Base-by-base conservation (phyloP, 2,113 vertebrate genomes). In the Trochalopteron elliotii region DNA sequence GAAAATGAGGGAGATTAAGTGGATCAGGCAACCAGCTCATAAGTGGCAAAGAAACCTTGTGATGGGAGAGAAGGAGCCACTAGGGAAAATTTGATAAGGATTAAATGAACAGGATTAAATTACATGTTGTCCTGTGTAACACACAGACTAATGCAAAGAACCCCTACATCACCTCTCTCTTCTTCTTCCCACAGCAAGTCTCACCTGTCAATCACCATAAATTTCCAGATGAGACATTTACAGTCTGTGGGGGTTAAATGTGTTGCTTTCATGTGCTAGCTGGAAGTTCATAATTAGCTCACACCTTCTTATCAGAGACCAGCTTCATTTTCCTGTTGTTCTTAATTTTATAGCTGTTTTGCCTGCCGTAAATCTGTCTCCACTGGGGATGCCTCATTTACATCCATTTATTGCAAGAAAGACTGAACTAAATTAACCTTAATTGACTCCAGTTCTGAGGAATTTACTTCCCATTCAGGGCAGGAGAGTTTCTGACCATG, bases 301-400 rank as follows among this genome's bases (percentile, higher is more conserved):
- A 94, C 96, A 96, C 92, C 92, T 94, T 92, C 94, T 97, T 96
- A 96, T 96, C 96, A 84, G 92, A 53, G 37, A 82, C 80, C 42
- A 25, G 83, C 69, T 97, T 59, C 3, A 20, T 96, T 93, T 96
- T 96, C 94, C 92, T 93, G 93, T 95, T 97, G 77, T 87, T 96
- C 83, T 90, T 96, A 81, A 71, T 93, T 97, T 96, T 94, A 96
- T 84, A 72, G 90, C 72, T 64, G 75, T 65, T 96, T 94, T 87
- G 53, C 80, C 69, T 75, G 93, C 69, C 35, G 30, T 96, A 97
- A 96, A 96, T 89, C 94, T 96, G 86, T 93, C 92, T 96, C 77
- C 88, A 65, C 88, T 42, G 44, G 69, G 83, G 61, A 93, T 90
- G 37, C 57, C 53, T 95, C 86, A 94, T 89, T 96, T 96, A 84